Evolutionary conservation across 2,113 vertebrate species (phyloP), one percentile per base, ranked within the genome.

Genomic region (Indicator maculatus): DNA sequence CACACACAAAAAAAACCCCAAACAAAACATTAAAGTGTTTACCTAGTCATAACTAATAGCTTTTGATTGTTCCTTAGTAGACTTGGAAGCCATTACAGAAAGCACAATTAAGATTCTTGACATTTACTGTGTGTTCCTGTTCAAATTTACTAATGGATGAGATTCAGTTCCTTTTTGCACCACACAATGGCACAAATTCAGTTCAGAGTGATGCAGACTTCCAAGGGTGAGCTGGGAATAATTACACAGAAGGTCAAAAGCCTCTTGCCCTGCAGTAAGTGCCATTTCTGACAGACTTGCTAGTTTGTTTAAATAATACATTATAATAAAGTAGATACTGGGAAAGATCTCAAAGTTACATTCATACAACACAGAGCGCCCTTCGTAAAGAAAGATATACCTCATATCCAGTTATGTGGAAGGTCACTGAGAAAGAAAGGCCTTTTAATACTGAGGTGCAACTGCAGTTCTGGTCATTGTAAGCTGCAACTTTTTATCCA

Each of bases 41-140:
- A 97, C 96, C 96, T 97, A 97, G 90, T 97, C 96, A 97, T 97
- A 98, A 96, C 96, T 97, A 98, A 98, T 97, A 97, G 97, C 96
- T 98, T 97, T 96, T 97, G 96, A 97, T 97, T 96, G 97, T 97
- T 98, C 95, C 93, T 97, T 97, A 95, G 97, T 97, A 97, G 96
- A 89, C 91, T 96, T 94, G 95, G 96, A 97, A 97, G 86, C 88
- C 95, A 97, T 98, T 98, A 96, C 76, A 96, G 94, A 97, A 97
- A 97, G 83, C 41, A 11, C 97, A 97, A 93, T 98, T 98, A 98
- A 97, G 96, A 97, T 95, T 96, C 96, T 97, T 97, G 97, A 98
- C 97, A 98, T 98, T 98, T 97, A 97, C 95, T 97, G 88, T 93
- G 93, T 52, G 88, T 96, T 97, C 93, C 96, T 97, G 92, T 95